Conservation (phyloP, 2,113 vertebrate species). For the Prolemur simus region DNA sequence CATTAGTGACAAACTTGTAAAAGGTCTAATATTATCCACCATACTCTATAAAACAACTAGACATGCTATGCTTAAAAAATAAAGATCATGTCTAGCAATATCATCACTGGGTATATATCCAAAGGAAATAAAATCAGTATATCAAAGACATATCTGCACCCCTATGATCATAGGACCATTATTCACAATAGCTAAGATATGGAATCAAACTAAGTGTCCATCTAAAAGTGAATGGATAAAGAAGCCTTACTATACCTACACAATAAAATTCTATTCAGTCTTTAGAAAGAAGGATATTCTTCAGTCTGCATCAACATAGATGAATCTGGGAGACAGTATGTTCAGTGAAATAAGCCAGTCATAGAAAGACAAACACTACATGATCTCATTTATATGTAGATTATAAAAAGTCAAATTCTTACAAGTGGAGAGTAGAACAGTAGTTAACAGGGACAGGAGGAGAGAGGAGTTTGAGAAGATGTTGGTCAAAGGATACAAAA, state of each 20-base stretch:
- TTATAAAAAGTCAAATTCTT: not conserved
- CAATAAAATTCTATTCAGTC: not conserved
- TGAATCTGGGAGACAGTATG: not conserved
- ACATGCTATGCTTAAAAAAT: not conserved
- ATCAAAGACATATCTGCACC: too few species aligned
- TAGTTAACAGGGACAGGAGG: not conserved
- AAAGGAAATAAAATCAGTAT: not conserved
- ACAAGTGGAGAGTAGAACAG: not conserved
- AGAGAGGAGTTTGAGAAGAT: not conserved
- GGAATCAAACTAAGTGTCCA: too few species aligned
- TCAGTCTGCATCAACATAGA: not conserved
- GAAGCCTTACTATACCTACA: not conserved
- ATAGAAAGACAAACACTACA: not conserved
- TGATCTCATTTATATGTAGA: not conserved
- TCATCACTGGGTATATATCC: not conserved
- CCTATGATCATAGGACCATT: not conserved
- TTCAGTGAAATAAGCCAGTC: not conserved
- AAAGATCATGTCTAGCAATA: not conserved
- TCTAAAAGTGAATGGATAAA: not conserved
- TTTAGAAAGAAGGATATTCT: not conserved
- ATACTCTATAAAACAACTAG: not conserved
- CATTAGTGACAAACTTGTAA: not conserved
- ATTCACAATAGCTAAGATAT: not conserved
- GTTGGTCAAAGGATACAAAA: not conserved
- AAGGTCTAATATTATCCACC: not conserved